These are phyloP conservation scores for Euthynnus affinis DNA, from an alignment of 2,797 vertebrate species.

Conservation along the genomic window DNA sequence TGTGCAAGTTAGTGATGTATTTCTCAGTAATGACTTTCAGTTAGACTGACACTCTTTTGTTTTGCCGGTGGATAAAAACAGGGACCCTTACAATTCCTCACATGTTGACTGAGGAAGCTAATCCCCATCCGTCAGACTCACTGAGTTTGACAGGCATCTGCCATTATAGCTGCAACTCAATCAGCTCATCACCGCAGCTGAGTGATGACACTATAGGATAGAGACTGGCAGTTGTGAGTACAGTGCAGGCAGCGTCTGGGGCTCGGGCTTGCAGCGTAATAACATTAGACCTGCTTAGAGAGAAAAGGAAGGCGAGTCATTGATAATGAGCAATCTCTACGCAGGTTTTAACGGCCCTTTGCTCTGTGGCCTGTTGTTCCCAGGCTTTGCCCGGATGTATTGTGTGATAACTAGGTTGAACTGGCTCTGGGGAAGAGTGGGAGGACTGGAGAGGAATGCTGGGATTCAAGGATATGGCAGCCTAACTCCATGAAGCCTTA, in stretches of 20 bases:
- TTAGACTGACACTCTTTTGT: slow-evolving; percentile 53
- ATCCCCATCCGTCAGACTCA: slow-evolving; percentile 63
- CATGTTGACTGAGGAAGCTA: slow-evolving; percentile 46
- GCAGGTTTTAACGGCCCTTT: slow-evolving; percentile 63
- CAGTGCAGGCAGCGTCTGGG: neutral
- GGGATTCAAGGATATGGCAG: slow-evolving; percentile 49
- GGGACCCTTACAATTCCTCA: slow-evolving; percentile 40
- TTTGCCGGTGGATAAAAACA: slow-evolving; percentile 53
- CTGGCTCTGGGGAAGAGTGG: slow-evolving; percentile 45
- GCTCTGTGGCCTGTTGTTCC: slow-evolving; percentile 48
- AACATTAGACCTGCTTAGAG: slow-evolving; percentile 54
- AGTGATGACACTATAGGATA: slow-evolving; percentile 49
- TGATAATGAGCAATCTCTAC: slow-evolving; percentile 72
- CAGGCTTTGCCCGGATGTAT: slow-evolving; percentile 46
- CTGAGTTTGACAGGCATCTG: slow-evolving; percentile 69
- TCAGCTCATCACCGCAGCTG: slow-evolving; percentile 66
- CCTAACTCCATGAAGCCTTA: slow-evolving; percentile 38
- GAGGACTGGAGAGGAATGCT: slow-evolving; percentile 47
- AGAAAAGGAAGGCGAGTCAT: slow-evolving; percentile 40
- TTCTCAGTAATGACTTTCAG: slow-evolving; percentile 58
- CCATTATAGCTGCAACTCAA: slow-evolving; percentile 70
- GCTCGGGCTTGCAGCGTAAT: slow-evolving; percentile 36
- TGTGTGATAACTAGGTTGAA: slow-evolving; percentile 62
- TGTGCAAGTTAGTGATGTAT: slow-evolving; percentile 39
- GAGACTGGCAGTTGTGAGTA: slow-evolving; percentile 30